Evolutionary conservation across 1,140 invertebrate species (phyloP).

Genomic region (Aradophagus sp.): DNA sequence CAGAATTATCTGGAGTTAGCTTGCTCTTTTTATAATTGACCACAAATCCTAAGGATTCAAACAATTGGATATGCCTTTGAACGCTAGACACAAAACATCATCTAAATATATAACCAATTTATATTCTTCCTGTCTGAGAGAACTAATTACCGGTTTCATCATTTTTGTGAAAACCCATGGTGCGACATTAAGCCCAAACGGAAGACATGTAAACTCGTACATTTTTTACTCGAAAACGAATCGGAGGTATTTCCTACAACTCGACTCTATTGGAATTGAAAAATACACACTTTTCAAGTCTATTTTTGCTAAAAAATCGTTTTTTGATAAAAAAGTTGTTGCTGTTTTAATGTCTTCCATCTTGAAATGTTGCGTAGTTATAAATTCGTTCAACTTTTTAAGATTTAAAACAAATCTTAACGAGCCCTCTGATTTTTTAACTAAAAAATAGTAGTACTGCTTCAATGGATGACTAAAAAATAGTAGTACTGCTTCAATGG

Average conservation of each 20-base stretch:
- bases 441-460: conserved; percentile 23
- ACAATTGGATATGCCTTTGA: not conserved
- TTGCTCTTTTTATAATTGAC: conserved; percentile 7
- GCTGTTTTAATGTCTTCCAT: conserved; percentile 12
- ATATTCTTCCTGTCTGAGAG: conserved; percentile 1
- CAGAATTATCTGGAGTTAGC: not conserved
- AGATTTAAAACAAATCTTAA: conserved; percentile 18
- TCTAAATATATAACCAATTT: conserved; percentile 15
- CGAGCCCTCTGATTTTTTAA: conserved; percentile 1
- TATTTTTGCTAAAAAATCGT: conserved; percentile 17
- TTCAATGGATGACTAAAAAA: conserved; percentile 7
- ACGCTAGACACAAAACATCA: conserved; percentile 8
- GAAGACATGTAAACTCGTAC: conserved; percentile 9
- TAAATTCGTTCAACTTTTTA: conserved; percentile 13
- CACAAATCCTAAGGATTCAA: conserved; percentile 2
- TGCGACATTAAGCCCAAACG: conserved; percentile 13
- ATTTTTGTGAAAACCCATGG: conserved; percentile 55
- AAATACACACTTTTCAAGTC: conserved; percentile 19
- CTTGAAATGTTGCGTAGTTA: conserved; percentile 10
- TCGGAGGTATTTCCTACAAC: conserved; percentile 5
- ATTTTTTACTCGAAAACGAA: conserved; percentile 7
- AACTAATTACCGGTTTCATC: conserved; percentile 17
- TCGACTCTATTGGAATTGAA: not conserved
- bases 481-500: too few relatives aligned
- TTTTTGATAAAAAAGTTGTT: not conserved